Evolutionary conservation across 1,140 invertebrate species (phyloP), one percentile per base, ranked within the genome.

Genomic region (Coelopa frigida): DNA sequence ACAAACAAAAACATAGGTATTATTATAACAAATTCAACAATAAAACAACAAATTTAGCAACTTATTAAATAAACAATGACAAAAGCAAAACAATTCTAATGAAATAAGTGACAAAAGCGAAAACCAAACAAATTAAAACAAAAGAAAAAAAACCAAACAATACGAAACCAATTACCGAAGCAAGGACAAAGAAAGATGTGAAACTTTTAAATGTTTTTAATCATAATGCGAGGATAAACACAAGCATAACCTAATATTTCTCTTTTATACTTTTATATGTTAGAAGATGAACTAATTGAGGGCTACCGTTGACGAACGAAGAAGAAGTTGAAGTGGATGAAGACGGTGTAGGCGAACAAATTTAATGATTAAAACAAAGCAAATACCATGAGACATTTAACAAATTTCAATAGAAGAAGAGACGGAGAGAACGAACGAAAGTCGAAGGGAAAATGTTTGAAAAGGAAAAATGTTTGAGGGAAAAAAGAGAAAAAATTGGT

Each of bases 191-290:
- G 17, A 14, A 38, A 46, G 24, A 31, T 41, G 24, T 39, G 18
- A 41, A 24, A 36, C 24, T 32, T 38, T 22, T 35, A 2, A 35
- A 12, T 20, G 5, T 35, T 35, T 14, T 10, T 35, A 5, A 6
- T 35, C 33, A 18, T 7, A 5, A 4, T 35, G 5, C 5, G 17
- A 35, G 20, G 33, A 35, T 14, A 12, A 26, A n/a, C n/a, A n/a
- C n/a, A n/a, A n/a, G n/a, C n/a, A n/a, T n/a, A n/a, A n/a, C n/a
- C n/a, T n/a, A n/a, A n/a, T n/a, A 18, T 42, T 20, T 31, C 40
- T 20, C 27, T 42, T 42, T 42, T 42, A 42, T 42, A 41, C 40
- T 42, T 42, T 42, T 42, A 29, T 42, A 42, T 29, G 20, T 42
- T 31, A 42, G 27, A 20, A 41, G 33, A 42, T 31, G 17, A 42